A percentile compares a stretch with the other conserved stretches of the same genome.
phyloP scores from a whole-genome alignment of 1,140 invertebrate genomes.

The Centruroides sculpturatus region DNA sequence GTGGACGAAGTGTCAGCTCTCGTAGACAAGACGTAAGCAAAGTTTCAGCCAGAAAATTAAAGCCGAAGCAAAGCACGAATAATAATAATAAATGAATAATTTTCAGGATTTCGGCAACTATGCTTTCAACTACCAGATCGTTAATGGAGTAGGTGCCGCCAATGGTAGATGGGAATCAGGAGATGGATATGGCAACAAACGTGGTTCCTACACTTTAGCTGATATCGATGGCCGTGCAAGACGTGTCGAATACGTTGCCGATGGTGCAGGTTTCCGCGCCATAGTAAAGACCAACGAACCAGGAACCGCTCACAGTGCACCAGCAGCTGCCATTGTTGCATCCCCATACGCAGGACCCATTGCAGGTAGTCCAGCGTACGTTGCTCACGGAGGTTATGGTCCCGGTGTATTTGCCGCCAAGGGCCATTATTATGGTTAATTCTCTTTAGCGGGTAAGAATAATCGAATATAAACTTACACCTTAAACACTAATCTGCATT shows the following conservation, averaged over 20 bases:
- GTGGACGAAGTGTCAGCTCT: background rate
- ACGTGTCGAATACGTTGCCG: constrained; percentile 17
- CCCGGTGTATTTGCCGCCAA: no score
- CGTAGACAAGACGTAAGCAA: constrained; percentile 1
- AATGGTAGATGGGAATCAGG: constrained; percentile 17
- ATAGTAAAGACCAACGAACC: constrained; percentile 20
- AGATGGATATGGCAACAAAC: constrained; percentile 16
- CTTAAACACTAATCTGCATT: no score
- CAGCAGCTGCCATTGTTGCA: constrained; percentile 11
- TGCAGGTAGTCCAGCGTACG: background rate
- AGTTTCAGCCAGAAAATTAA: no score
- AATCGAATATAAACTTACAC: no score
- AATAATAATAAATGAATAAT: background rate
- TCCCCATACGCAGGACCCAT: background rate
- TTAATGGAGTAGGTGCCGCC: constrained; percentile 13
- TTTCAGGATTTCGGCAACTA: constrained; percentile 19
- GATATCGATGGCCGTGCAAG: constrained; percentile 15
- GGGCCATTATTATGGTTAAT: no score
- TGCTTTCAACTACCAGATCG: constrained; percentile 19
- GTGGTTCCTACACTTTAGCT: constrained; percentile 4
- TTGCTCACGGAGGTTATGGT: no score
- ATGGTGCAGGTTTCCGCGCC: constrained; percentile 17
- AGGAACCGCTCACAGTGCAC: constrained; percentile 15
- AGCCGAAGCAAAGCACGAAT: background rate
- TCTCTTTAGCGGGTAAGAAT: no score